phyloP scores from a whole-genome alignment of 2,113 vertebrate species.

The Cichladusa arquata region DNA sequence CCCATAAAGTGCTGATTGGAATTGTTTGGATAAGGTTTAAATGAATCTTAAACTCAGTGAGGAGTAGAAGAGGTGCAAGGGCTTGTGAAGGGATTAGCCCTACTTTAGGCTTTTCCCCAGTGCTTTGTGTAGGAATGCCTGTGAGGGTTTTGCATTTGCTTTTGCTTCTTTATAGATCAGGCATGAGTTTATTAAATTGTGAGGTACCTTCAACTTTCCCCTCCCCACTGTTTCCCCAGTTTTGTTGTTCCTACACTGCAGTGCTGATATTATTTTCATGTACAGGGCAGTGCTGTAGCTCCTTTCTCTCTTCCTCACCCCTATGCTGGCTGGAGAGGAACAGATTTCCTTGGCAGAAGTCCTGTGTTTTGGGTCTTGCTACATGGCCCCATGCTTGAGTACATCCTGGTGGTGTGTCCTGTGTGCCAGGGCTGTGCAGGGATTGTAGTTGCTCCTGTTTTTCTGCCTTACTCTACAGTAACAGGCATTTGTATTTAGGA shows the following conservation, averaged over 20 bases:
- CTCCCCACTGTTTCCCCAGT: not conserved
- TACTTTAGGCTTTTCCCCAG: not conserved
- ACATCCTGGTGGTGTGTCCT: accelerated
- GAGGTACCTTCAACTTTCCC: not conserved
- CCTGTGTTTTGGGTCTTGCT: not conserved
- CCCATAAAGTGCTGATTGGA: accelerated
- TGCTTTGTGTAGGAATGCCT: not conserved
- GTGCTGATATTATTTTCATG: not conserved
- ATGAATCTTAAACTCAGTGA: not conserved
- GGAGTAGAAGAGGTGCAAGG: not conserved
- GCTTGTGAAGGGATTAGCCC: not conserved
- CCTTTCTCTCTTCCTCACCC: not conserved
- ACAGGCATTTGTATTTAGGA: not conserved
- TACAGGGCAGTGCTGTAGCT: not conserved
- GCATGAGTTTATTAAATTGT: not conserved
- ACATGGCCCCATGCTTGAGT: accelerated
- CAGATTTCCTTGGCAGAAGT: not conserved
- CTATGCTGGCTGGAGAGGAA: not conserved
- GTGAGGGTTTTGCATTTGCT: not conserved
- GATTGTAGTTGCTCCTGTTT: not conserved
- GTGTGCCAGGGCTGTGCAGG: not conserved
- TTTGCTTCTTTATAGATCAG: not conserved
- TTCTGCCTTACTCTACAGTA: not conserved
- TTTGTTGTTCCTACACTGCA: not conserved
- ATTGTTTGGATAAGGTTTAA: not conserved